Base-by-base conservation (phyloP, 2,113 vertebrate species). In the Oreocharis arfaki region DNA sequence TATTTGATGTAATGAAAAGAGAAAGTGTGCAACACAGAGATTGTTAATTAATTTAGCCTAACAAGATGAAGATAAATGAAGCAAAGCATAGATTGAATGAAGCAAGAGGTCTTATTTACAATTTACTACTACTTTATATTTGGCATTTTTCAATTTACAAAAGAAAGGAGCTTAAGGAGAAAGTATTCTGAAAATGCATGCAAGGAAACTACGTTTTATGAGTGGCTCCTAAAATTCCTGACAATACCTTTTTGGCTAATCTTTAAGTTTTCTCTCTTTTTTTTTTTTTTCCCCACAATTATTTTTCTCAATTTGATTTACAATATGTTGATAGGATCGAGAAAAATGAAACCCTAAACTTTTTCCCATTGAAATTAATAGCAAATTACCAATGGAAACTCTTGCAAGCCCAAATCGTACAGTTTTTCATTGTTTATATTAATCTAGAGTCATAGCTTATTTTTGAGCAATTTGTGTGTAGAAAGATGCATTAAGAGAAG, bases 61-160 rank as follows among this genome's bases (percentile, higher is more conserved):
- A 99, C 98, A 99, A 99, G 99, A 99, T 99, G 99, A 99, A 99
- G 98, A 99, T 99, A 99, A 99, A 99, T 99, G 98, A 99, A 99
- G 98, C 98, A 98, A 98, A 98, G 97, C 98, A 98, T 98, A 98
- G 98, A 98, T 93, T 99, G 98, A 99, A 97, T 98, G 98, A 98
- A 98, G 97, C 97, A 98, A 98, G 98, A 98, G 98, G 97, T 98
- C 98, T 98, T 98, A 98, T 98, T 99, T 99, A 99, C 98, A 98
- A 96, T 98, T 98, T 98, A 98, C 97, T 97, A 95, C 95, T 96
- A 96, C 89, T 97, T 97, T 95, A 94, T 97, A 96, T 97, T 69
- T 96, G 82, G 59, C 60, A 94, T 94, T 97, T 97, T 97, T 97
- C 92, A 97, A 76, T 97, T 96, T 94, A 69, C 91, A 71, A 93